Base-by-base conservation (phyloP, 2,888 invertebrate species). In the Athripsodes cinereus region DNA sequence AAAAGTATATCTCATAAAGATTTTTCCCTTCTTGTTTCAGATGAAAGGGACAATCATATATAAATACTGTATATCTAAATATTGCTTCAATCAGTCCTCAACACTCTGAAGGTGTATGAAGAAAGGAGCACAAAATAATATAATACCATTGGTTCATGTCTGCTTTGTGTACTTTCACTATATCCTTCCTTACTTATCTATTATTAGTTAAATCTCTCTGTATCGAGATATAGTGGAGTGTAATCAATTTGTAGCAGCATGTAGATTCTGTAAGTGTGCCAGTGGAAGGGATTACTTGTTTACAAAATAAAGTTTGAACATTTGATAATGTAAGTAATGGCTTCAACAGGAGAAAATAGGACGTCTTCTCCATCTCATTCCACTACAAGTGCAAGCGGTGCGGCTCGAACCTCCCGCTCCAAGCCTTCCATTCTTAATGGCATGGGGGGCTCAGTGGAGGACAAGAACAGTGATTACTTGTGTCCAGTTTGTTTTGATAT, bases 401-500 rank as follows among this genome's bases (percentile, higher is more conserved):
- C 58, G 2, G 48, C 53, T 1, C 22, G 61, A 20, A 20, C 68
- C 68, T 57, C 70, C 65, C 10, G 66, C 68, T 10, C 63, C 66
- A 66, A 78, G 63, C 71, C 78, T 1, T 70, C 74, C 18, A 76
- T 82, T 13, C 76, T 84, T 5, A 82, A 82, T 55, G 84, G 84
- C n/a, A 79, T 85, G 49, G 82, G 82, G 1, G 82, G 82, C 51
- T 81, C 83, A 1, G 74, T 82, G 1, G 86, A 86, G 65, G 86
- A 87, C 67, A 86, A 85, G 72, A 84, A 82, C 69, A 81, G 81
- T 65, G 85, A 44, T 66, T 80, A 78, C 64, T 74, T 82, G 53
- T 90, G 94, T 70, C 91, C 93, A 0, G 87, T 94, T 54, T 96
- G 96, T 74, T 90, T 93, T 73, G 90, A 92, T 71, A 75, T 91